Evolutionary conservation across 1,140 invertebrate species (phyloP), one percentile per base, ranked within the genome.

Genomic region (Formica exsecta): DNA sequence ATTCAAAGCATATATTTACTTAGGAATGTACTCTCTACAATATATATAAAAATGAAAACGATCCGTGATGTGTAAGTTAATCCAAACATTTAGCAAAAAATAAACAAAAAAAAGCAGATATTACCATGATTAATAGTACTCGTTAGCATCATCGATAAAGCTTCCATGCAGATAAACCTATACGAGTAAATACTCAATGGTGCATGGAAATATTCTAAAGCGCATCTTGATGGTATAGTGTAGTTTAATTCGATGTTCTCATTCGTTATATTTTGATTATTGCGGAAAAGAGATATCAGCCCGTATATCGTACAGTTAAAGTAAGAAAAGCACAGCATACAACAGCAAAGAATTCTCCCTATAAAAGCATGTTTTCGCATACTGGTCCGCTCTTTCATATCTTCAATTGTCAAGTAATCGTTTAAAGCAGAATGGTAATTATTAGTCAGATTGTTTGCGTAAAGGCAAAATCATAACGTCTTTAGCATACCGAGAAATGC

Each of bases 101-200:
- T 32, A 32, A 32, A 32, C 32, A 0, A 54, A 29, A 7, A 7
- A 0, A 77, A 0, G 25, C 19, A 48, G 59, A 36, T 32, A 22
- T 86, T 89, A 90, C 88, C 88, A 2, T 77, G 6, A 54, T 89
- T 90, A 16, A 73, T 51, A 2, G 19, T 77, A 29, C 51, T 25
- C 11, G 59, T 48, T 2, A 73, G 0, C 1, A 73, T 0, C 22
- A 90, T 0, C n/a, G 3, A 79, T 36, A 0, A 74, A 9, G 29
- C 36, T 16, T 89, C 59, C 32, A 32, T 2, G 3, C 32, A 32
- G 1, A 48, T 11, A 3, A 83, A 32, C 2, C 1, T 32, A 32
- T 32, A 32, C 2, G 0, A 11, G 19, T 41, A n/a, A 44, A 89
- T 19, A 0, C 7, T 48, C 3, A 32, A 32, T 1, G 19, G 22